These are phyloP conservation scores for Philereme vetulata DNA, from an alignment of 2,888 invertebrate genomes.

Conservation along the genomic window DNA sequence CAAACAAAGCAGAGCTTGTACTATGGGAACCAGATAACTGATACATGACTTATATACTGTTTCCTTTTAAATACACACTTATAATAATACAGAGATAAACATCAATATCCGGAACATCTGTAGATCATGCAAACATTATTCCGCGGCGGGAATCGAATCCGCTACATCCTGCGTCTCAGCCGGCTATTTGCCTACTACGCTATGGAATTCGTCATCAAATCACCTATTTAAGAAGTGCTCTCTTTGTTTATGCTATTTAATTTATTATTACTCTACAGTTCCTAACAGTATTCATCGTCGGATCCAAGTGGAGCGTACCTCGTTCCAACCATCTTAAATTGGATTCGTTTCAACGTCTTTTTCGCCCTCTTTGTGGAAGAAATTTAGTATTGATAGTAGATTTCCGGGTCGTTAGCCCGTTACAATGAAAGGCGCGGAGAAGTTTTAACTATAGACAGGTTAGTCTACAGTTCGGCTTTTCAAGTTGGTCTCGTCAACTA, in stretches of 20 bases:
- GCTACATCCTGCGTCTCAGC: too few species aligned
- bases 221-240: too few species aligned
- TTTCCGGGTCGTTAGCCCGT: constrained; percentile 53
- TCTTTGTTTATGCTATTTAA: neutral
- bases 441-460: constrained; percentile 2
- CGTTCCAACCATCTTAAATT: constrained; percentile 62
- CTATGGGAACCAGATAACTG: too few species aligned
- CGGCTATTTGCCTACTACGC: too few species aligned
- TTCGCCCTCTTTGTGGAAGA: constrained; percentile 52
- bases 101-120: too few species aligned
- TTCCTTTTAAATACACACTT: too few species aligned
- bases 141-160: too few species aligned
- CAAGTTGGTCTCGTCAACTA: neutral
- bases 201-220: too few species aligned
- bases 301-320: constrained; percentile 48
- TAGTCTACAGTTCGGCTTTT: neutral
- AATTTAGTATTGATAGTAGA: constrained; percentile 64
- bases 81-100: too few species aligned
- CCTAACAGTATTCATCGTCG: constrained; percentile 19
- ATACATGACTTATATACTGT: too few species aligned
- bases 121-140: too few species aligned
- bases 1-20: too few species aligned
- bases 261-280: constrained; percentile 6
- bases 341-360: constrained; percentile 56
- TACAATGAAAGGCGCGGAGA: constrained; percentile 16